Evolutionary conservation across 53 echinoderm and acorn worm species (phyloP), one percentile per base, ranked within the genome.

Genomic region (Holothuria leucospilota): DNA sequence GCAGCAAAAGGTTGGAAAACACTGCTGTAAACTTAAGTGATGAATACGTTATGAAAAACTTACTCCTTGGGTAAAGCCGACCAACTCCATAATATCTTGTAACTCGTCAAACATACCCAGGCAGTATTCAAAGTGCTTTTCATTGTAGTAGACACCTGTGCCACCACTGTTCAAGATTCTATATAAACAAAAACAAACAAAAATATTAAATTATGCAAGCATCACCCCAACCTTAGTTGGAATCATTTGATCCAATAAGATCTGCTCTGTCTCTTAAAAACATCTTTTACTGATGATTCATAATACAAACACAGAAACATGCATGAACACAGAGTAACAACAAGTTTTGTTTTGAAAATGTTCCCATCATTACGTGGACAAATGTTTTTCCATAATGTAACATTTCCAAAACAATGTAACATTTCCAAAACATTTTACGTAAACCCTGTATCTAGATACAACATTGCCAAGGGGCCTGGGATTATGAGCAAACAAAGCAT

Each of bases 51-150:
- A 46, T 7, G 8, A 46, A 46, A 40, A 69, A 59, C 51, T 68
- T 87, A 96, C 96, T 86, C 91, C 95, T 78, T 95, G 95, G 4
- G 98, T 91, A 88, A 98, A 98, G 41, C 98, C 98, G 0, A 98
- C 98, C 12, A 94, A 85, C 40, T 95, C 95, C 92, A 98, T 93
- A 71, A 95, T 95, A 1, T 95, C 94, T 70, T 98, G 94, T 20
- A 98, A 90, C 18, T 98, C 95, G 83, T 98, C 98, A 73, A 90
- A 98, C 91, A 83, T 90, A 68, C 78, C 87, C 75, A 95, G 92
- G 52, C 93, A 93, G 70, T 95, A 90, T 58, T 90, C 46, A 68
- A 95, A 98, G 24, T 98, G 95, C 25, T 88, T 88, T 69, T 95
- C 93, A 53, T 93, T 95, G 21, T 12, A 71, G 72, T 93, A 98